Percentiles rank a stretch among this genome's conserved stretches.
Conservation (phyloP, 2,113 vertebrate species). For the Myanophis thanlyinensis region DNA sequence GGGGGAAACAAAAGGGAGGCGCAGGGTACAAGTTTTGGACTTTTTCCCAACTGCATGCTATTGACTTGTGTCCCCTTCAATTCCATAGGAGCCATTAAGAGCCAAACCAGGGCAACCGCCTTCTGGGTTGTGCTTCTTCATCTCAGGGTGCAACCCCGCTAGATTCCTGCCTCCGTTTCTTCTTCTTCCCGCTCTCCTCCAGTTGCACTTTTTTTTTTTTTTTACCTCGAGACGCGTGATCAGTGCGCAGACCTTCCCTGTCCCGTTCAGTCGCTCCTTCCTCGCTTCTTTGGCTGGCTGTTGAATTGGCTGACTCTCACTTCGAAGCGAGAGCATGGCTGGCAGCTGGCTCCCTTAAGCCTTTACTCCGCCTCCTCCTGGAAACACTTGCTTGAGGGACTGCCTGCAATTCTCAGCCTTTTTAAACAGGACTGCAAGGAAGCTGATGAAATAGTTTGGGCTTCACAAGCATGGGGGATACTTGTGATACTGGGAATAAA, state of each 20-base stretch:
- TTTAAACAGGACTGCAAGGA: background rate
- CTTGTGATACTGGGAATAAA: background rate
- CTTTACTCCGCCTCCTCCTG: constrained; percentile 13
- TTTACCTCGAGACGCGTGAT: background rate
- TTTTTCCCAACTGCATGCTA: background rate
- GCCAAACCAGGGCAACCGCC: background rate
- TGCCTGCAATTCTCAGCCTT: constrained; percentile 13
- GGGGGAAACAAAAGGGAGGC: background rate
- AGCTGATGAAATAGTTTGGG: background rate
- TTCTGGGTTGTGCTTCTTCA: background rate
- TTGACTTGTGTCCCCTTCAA: background rate
- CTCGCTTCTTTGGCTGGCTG: background rate
- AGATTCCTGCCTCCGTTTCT: background rate
- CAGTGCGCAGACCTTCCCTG: background rate
- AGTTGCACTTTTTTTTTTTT: background rate
- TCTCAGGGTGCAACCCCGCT: background rate
- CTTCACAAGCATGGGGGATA: background rate
- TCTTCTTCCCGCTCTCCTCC: background rate
- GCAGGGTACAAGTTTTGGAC: background rate
- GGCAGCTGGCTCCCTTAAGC: background rate
- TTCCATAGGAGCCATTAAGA: background rate
- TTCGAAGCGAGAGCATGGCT: constrained; percentile 30
- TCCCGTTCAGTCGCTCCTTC: background rate
- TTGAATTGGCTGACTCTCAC: background rate
- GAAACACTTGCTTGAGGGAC: constrained; percentile 36